These are phyloP conservation scores for Vireo griseus DNA, from an alignment of 2,797 vertebrate species.

Conservation along the genomic window DNA sequence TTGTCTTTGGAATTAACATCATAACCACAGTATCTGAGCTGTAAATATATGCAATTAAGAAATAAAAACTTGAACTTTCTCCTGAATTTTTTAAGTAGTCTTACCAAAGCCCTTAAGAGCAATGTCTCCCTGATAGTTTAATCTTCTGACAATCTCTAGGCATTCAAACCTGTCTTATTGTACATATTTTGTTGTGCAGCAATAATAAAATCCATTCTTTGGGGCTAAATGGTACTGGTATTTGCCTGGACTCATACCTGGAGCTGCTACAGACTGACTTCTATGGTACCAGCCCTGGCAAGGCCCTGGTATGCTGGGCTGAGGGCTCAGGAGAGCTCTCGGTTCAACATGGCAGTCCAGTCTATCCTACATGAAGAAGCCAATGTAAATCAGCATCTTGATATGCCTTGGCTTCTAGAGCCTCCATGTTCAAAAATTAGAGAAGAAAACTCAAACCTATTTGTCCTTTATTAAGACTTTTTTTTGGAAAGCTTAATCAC, in stretches of 20 bases:
- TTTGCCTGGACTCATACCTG: neutral
- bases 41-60: neutral
- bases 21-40: neutral
- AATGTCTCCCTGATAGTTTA: neutral
- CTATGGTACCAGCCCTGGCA: neutral
- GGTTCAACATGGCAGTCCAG: neutral
- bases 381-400: neutral
- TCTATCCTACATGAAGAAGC: neutral
- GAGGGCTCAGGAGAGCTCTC: neutral
- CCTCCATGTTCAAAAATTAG: neutral
- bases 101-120: neutral
- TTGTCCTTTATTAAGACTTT: neutral
- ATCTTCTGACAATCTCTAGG: neutral
- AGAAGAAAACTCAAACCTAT: neutral
- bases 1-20: neutral
- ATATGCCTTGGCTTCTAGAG: neutral
- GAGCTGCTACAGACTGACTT: neutral
- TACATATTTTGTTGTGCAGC: neutral
- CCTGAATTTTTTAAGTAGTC: neutral
- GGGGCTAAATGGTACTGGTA: neutral
- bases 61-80: neutral
- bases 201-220: neutral
- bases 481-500: neutral
- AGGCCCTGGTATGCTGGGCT: neutral
- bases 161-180: neutral